A percentile compares a stretch with the other conserved stretches of the same genome.
phyloP scores from a whole-genome alignment of 2,113 vertebrate genomes.

The Erythrolamprus reginae region DNA sequence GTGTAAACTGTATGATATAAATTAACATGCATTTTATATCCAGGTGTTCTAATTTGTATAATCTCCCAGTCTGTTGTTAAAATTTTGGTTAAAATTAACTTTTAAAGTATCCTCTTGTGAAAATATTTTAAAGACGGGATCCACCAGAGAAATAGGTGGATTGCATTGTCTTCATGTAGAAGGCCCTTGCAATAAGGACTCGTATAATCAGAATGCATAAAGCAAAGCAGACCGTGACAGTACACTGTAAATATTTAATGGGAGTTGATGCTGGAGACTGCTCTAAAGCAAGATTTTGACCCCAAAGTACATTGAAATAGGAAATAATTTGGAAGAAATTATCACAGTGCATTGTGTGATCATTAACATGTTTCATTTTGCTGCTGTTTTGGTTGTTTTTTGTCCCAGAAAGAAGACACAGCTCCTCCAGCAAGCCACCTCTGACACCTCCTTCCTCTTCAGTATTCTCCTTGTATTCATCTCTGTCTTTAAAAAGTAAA shows the following conservation, averaged over 20 bases:
- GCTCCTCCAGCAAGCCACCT: slow-evolving; percentile 83
- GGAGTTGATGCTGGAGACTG: background rate
- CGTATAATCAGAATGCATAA: background rate
- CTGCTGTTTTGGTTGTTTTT: background rate
- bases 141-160: background rate
- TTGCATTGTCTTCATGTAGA: background rate
- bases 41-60: background rate
- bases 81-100: background rate
- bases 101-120: background rate
- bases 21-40: background rate
- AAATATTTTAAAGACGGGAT: background rate
- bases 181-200: background rate
- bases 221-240: background rate
- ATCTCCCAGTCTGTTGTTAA: background rate
- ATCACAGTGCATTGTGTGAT: background rate
- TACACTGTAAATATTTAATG: background rate
- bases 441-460: slow-evolving; percentile 73
- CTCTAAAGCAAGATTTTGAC: background rate
- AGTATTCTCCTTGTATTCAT: slow-evolving; percentile 76
- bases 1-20: background rate
- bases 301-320: background rate
- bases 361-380: background rate
- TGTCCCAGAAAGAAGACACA: slow-evolving; percentile 92
- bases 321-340: background rate
- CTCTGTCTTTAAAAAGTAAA: slow-evolving; percentile 80